Evolutionary conservation across 23 tunicate species (phyloP), one percentile per base, ranked within the genome.

Genomic region (Oikopleura dioica): DNA sequence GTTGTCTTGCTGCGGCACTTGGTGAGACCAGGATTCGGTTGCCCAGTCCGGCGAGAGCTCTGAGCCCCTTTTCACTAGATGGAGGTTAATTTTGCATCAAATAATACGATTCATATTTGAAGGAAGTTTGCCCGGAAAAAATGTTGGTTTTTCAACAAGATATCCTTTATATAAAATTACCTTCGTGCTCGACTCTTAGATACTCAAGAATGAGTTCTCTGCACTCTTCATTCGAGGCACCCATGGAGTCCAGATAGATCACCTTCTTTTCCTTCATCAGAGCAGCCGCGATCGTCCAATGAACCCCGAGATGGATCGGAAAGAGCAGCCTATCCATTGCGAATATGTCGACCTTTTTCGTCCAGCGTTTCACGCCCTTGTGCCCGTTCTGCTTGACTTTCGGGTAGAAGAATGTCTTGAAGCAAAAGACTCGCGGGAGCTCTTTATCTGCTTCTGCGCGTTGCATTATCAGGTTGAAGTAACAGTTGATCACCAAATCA

Each of bases 401-500:
- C 35, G 92, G 87, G 38, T 82, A 92, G 76, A 92, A 85, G 76
- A 85, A 92, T 0, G 98, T 92, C 68, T 85, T 92, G 94, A 92
- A 85, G 1, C 87, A 80, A 59, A 85, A 85, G 35, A 82, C 83
- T 0, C 75, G 24, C 26, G 98, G 98, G 26, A 86, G 80, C 35
- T 85, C 75, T 51, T 80, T 77, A 2, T 1, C 4, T 0, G n/a
- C 38, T 37, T 85, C 87, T 12, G 94, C 83, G 35, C 98, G 75
- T 29, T 85, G 79, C 36, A 78, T 85, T 12, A 92, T 85, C 16
- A 92, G 77, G 59, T 85, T 87, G 84, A 92, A 82, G 69, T 92
- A 92, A 44, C 78, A 85, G 38, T 92, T 92, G 55, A 92, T 82
- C 0, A 88, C 76, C 84, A 81, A 37, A 44, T 44, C 55, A 21